Percentiles rank a stretch among this genome's conserved stretches.
Conservation (phyloP, 2,113 vertebrate species). For the Bujurquina vittata region DNA sequence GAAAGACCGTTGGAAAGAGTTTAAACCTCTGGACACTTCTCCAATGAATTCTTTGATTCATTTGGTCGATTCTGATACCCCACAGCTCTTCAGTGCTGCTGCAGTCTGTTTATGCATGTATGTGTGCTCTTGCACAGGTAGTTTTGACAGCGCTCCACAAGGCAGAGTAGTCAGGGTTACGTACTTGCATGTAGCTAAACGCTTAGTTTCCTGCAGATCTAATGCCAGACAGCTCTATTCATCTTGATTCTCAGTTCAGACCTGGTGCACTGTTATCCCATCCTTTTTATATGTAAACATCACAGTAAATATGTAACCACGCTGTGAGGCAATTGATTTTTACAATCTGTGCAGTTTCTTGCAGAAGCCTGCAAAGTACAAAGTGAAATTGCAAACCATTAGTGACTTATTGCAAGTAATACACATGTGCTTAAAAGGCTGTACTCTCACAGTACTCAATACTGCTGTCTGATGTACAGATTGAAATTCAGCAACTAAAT, state of each 20-base stretch:
- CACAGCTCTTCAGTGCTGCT: not conserved
- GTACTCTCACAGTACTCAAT: not conserved
- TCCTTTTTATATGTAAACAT: constrained; percentile 65
- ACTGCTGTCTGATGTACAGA: not conserved
- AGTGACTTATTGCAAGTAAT: constrained; percentile 43
- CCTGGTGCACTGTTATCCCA: constrained; percentile 36
- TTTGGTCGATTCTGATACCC: not conserved
- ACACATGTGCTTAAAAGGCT: not conserved
- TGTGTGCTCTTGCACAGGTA: not conserved
- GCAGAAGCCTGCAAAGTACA: constrained; percentile 29
- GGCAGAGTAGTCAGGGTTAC: constrained; percentile 17
- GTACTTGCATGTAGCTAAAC: constrained; percentile 19
- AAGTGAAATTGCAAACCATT: constrained; percentile 34
- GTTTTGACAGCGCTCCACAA: constrained; percentile 9
- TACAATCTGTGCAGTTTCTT: constrained; percentile 40
- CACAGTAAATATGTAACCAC: constrained; percentile 55
- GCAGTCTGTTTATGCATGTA: not conserved
- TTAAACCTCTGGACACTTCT: not conserved
- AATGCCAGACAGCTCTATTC: constrained; percentile 46
- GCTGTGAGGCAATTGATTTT: constrained; percentile 58
- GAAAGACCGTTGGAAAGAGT: not conserved
- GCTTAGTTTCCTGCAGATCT: constrained; percentile 31
- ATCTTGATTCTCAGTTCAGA: constrained; percentile 62
- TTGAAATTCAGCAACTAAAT: not conserved
- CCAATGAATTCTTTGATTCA: not conserved